A percentile compares a stretch with the other conserved stretches of the same genome.
phyloP scores from a whole-genome alignment of 2,113 vertebrate species.

The Saccopteryx leptura region DNA sequence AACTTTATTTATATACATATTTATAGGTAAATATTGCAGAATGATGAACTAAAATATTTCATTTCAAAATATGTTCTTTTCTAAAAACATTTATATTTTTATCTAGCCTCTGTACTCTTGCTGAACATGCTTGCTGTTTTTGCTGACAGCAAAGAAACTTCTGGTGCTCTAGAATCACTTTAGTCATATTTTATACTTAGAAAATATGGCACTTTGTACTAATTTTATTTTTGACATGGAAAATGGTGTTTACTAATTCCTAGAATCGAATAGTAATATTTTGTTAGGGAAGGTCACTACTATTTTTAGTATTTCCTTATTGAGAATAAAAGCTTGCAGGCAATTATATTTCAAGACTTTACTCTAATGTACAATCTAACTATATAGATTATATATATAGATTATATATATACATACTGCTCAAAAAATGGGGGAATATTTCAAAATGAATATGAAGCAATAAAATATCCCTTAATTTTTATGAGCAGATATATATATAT shows the following conservation, averaged over 20 bases:
- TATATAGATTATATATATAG: not conserved
- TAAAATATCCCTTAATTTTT: too few relatives aligned
- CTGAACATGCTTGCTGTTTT: conserved; percentile 73
- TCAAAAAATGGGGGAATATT: too few relatives aligned
- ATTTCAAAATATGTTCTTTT: conserved; percentile 57
- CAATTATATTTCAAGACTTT: conserved; percentile 19
- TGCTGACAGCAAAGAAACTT: conserved; percentile 67
- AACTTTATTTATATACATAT: not conserved
- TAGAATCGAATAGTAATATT: conserved; percentile 65
- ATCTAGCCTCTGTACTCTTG: not conserved
- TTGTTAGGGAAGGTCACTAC: not conserved
- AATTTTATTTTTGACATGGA: conserved; percentile 73
- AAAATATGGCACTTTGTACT: conserved; percentile 67
- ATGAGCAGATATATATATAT: not conserved
- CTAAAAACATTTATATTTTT: conserved; percentile 28
- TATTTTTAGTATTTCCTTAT: conserved; percentile 42
- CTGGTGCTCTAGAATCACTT: conserved; percentile 56
- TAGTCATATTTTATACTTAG: conserved; percentile 65
- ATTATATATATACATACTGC: not conserved
- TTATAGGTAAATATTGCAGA: conserved; percentile 63
- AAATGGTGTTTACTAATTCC: conserved; percentile 75
- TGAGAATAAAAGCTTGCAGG: conserved; percentile 60
- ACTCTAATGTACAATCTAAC: not conserved
- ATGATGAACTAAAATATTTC: conserved; percentile 57
- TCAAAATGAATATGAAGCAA: too few relatives aligned